Base-by-base conservation (phyloP, 1,140 invertebrate genomes). In the Chironomus tepperi region DNA sequence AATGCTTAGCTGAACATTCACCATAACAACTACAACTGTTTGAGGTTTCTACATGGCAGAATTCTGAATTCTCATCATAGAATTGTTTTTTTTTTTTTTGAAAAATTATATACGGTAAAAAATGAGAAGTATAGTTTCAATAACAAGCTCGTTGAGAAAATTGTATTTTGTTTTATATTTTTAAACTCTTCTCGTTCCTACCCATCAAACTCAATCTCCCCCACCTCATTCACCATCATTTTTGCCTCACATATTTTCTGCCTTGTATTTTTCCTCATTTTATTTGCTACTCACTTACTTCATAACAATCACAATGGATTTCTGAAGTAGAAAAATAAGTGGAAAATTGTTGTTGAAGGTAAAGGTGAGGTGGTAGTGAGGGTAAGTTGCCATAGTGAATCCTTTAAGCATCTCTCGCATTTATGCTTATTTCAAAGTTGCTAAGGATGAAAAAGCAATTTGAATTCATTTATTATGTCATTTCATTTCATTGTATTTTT, bases 381-480 rank as follows among this genome's bases (percentile, higher is more conserved):
- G 24, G 9, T 57, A 57, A 12, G 47, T 70, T 70, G 16, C 65
- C 18, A 70, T 70, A 70, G 65, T 21, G 19, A 70, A 70, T 70
- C 65, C 65, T 21, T 70, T 70, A 70, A 70, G 65, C 16, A 70
- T 70, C 1, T 12, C 19, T 70, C 65, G 18, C 19, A 10, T 70
- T 70, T 70, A 70, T 70, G 47, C 47, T 57, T 70, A 19, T 70
- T 70, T 70, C 65, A 70, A 34, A 19, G 65, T 21, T 19, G 18
- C 16, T 21, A 70, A 19, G 65, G 47, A 57, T 57, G 47, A 70
- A 21, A 70, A 19, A 21, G 65, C 16, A 70, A 70, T 70, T 70
- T 70, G 16, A 70, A 70, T 70, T 70, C 65, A 70, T 70, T 70
- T 70, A 21, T 21, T 19, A 70, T 70, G 65, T 70, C 65, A 21